Percentiles rank a stretch among this genome's conserved stretches.
These are phyloP conservation scores for Acanthaster planci DNA, from an alignment of 35 echinoderm and acorn worm genomes.

Conservation along the genomic window DNA sequence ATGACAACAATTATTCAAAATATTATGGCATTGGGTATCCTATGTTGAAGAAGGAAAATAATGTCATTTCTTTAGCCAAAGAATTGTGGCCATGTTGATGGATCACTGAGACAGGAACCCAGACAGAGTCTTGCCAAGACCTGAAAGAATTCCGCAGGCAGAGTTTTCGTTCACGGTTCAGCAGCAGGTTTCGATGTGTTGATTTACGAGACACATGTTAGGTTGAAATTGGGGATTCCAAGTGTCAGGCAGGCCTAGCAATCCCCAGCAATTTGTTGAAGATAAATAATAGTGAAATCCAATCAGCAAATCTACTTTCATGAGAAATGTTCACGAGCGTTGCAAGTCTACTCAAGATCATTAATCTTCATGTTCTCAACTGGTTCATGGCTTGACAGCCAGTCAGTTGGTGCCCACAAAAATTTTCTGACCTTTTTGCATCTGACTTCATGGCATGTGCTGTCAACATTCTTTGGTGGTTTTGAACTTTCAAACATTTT, in stretches of 20 bases:
- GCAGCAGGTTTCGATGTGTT: background rate
- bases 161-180: background rate
- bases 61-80: background rate
- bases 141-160: too few species aligned
- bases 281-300: too few species aligned
- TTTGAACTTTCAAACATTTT: too few species aligned
- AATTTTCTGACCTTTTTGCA: too few species aligned
- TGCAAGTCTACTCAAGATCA: too few species aligned
- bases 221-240: background rate
- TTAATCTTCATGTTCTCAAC: too few species aligned
- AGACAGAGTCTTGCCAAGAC: background rate
- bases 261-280: background rate
- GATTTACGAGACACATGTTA: constrained; percentile 19
- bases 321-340: too few species aligned
- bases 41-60: background rate
- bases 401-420: too few species aligned
- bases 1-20: constrained; percentile 13
- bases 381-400: too few species aligned
- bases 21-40: background rate
- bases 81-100: background rate
- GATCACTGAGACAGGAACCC: background rate
- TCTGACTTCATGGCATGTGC: too few species aligned
- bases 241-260: background rate
- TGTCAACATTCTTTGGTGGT: too few species aligned
- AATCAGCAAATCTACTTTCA: too few species aligned